These are phyloP conservation scores for Danaus plexippus DNA, from an alignment of 1,140 invertebrate genomes.

Conservation along the genomic window DNA sequence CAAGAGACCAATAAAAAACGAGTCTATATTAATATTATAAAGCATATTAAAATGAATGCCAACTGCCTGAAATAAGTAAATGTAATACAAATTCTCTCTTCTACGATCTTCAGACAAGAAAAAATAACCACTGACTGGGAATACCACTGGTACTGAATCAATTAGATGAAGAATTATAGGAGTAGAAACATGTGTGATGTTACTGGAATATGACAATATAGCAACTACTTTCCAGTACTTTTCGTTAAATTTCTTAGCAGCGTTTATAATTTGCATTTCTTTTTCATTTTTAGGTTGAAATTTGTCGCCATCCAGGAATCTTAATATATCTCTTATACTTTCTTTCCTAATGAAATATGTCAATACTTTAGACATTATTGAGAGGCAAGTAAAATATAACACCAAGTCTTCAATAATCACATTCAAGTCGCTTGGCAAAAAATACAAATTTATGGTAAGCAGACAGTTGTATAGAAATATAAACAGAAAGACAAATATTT, in stretches of 20 bases:
- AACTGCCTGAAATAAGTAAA: conserved; percentile 48
- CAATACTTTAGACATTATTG: conserved; percentile 38
- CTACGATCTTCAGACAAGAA: conserved; percentile 37
- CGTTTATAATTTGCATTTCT: conserved; percentile 28
- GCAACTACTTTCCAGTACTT: conserved; percentile 43
- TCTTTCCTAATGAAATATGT: conserved; percentile 32
- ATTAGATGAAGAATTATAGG: conserved; percentile 39
- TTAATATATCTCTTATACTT: conserved; percentile 33
- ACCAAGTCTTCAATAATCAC: conserved; percentile 41
- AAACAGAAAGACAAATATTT: conserved; percentile 28
- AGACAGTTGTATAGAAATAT: conserved; percentile 27
- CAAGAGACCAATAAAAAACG: conserved; percentile 45
- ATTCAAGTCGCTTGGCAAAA: conserved; percentile 36
- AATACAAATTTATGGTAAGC: conserved; percentile 41
- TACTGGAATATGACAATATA: conserved; percentile 28
- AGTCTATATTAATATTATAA: conserved; percentile 42
- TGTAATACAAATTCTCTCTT: conserved; percentile 31
- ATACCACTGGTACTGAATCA: conserved; percentile 23
- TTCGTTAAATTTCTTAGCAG: conserved; percentile 39
- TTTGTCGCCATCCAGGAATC: conserved; percentile 36
- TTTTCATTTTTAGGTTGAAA: conserved; percentile 37
- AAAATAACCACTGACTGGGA: conserved; percentile 39
- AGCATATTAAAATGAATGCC: conserved; percentile 44
- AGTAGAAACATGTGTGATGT: conserved; percentile 32
- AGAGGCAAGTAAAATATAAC: conserved; percentile 42